Evolutionary conservation across 2,888 invertebrate species (phyloP).

Genomic region (Plebejus argus): DNA sequence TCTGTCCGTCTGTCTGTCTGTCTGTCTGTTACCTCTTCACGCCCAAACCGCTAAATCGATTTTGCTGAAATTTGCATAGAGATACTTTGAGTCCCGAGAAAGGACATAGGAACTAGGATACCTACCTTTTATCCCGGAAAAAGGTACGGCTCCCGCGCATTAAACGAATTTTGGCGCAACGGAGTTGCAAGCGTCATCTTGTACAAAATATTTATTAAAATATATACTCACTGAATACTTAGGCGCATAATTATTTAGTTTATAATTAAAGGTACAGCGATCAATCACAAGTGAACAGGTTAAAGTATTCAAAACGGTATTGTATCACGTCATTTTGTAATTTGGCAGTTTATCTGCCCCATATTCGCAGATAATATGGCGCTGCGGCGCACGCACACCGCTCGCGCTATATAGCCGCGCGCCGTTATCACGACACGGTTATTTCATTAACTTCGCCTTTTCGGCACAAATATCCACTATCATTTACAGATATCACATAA

Average conservation of each 20-base stretch:
- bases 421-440: conserved; percentile 24
- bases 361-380: conserved; percentile 19
- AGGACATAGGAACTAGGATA: too few species aligned
- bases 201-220: too few species aligned
- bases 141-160: too few species aligned
- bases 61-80: too few species aligned
- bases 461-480: background rate
- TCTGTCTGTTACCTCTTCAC: too few species aligned
- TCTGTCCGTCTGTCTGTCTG: too few species aligned
- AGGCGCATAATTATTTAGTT: background rate
- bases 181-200: too few species aligned
- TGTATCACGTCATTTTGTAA: conserved; percentile 11
- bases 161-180: too few species aligned
- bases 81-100: too few species aligned
- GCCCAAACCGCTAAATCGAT: too few species aligned
- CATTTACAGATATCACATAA: background rate
- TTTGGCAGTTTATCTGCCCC: conserved; percentile 27
- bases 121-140: too few species aligned
- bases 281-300: background rate
- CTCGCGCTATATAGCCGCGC: background rate
- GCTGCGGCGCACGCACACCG: background rate
- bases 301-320: conserved; percentile 2
- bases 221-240: background rate
- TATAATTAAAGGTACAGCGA: background rate
- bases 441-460: conserved; percentile 15